Evolutionary conservation across 2,888 invertebrate genomes (phyloP).

Genomic region (Ashinkailepas kermadecensis): DNA sequence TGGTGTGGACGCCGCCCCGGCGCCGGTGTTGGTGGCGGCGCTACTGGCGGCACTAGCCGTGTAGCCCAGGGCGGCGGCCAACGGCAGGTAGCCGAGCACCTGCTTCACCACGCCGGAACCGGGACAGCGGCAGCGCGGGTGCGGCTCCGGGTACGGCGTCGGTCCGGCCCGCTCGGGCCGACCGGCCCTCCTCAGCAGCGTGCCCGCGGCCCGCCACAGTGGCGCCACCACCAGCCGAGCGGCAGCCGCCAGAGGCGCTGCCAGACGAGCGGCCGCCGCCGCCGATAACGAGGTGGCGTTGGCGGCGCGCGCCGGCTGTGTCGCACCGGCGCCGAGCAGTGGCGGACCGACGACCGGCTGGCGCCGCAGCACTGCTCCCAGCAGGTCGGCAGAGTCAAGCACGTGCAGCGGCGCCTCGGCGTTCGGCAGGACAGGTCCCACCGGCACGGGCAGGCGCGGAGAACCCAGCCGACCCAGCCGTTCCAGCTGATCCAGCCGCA

Average conservation of each 20-base stretch:
- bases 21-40: not conserved
- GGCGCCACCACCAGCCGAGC: not conserved
- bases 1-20: not conserved
- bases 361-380: not conserved
- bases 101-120: not conserved
- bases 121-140: not conserved
- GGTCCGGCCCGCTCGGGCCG: not conserved
- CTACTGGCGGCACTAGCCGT: not conserved
- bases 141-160: no score
- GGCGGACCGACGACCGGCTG: not conserved
- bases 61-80: slow-evolving; percentile 20
- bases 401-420: not conserved
- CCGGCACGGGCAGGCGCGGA: not conserved
- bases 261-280: not conserved
- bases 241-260: not conserved
- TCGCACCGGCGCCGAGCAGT: not conserved
- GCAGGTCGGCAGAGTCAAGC: not conserved
- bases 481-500: not conserved
- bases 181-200: not conserved
- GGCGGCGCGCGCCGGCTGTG: not conserved
- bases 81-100: slow-evolving; percentile 14
- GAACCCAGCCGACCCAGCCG: slow-evolving; percentile 2
- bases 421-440: not conserved
- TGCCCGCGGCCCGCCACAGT: not conserved
- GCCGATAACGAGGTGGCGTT: not conserved